A percentile compares a stretch with the other conserved stretches of the same genome.
Evolutionary conservation across 2,113 vertebrate genomes (phyloP).

Genomic region (Hippolais icterina): DNA sequence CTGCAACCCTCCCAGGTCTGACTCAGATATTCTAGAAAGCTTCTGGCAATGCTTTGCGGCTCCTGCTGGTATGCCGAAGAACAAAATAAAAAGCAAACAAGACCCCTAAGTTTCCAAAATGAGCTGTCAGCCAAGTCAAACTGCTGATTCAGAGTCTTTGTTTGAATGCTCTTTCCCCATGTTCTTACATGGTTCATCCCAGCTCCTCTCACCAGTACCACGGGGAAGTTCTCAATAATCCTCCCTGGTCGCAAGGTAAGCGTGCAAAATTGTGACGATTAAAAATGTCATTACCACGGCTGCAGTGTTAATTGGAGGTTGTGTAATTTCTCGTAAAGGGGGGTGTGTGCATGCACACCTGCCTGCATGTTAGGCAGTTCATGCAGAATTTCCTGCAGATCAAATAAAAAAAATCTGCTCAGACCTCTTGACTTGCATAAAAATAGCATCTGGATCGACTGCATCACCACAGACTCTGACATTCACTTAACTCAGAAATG

Average conservation of each 20-base stretch:
- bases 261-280: fast-evolving
- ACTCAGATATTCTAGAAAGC: background rate
- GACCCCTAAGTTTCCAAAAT: constrained; percentile 11
- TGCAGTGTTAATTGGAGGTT: background rate
- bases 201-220: background rate
- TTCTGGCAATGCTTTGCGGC: background rate
- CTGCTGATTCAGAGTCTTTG: background rate
- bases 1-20: background rate
- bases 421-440: background rate
- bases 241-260: background rate
- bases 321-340: background rate
- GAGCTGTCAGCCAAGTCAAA: background rate
- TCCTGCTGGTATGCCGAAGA: background rate
- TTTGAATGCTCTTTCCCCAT: background rate
- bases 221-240: background rate
- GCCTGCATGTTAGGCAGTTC: fast-evolving
- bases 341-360: background rate
- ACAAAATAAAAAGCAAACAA: background rate
- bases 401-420: background rate
- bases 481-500: background rate
- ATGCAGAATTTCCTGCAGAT: constrained; percentile 21
- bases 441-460: constrained; percentile 26
- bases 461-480: background rate
- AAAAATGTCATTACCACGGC: background rate
- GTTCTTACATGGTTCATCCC: background rate